These are phyloP conservation scores for Lepus europaeus DNA, from an alignment of 2,113 vertebrate genomes.

Conservation along the genomic window DNA sequence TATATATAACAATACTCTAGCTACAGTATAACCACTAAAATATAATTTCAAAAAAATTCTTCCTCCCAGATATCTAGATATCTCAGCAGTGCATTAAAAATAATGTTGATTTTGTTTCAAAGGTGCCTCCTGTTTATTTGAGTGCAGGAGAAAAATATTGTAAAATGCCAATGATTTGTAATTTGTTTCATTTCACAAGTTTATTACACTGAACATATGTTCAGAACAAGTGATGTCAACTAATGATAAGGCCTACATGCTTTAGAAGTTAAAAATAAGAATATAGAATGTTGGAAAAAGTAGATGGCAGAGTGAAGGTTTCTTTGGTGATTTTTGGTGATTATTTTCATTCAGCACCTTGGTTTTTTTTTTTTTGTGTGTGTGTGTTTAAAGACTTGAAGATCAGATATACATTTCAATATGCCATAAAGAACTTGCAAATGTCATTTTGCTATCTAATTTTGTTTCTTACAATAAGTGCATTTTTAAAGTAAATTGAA, in stretches of 20 bases:
- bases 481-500: conserved; percentile 67
- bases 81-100: neutral
- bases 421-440: conserved; percentile 46
- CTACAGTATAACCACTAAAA: neutral
- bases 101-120: conserved; percentile 47
- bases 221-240: conserved; percentile 38
- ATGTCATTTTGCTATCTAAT: conserved; percentile 50
- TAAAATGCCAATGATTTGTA: conserved; percentile 52
- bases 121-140: conserved; percentile 18
- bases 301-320: neutral
- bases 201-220: conserved; percentile 48
- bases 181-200: conserved; percentile 30
- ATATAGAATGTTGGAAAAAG: neutral
- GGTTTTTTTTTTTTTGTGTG: neutral
- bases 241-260: neutral
- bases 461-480: conserved; percentile 58
- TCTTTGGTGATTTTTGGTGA: conserved; percentile 25
- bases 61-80: neutral
- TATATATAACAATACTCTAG: neutral
- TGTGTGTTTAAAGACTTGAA: conserved; percentile 57
- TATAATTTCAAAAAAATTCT: neutral
- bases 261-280: conserved; percentile 55
- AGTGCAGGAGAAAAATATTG: neutral
- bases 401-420: conserved; percentile 58
- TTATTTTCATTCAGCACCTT: conserved; percentile 62